Base-by-base conservation (phyloP, 2,888 invertebrate genomes). In the Salpingus planirostris region DNA sequence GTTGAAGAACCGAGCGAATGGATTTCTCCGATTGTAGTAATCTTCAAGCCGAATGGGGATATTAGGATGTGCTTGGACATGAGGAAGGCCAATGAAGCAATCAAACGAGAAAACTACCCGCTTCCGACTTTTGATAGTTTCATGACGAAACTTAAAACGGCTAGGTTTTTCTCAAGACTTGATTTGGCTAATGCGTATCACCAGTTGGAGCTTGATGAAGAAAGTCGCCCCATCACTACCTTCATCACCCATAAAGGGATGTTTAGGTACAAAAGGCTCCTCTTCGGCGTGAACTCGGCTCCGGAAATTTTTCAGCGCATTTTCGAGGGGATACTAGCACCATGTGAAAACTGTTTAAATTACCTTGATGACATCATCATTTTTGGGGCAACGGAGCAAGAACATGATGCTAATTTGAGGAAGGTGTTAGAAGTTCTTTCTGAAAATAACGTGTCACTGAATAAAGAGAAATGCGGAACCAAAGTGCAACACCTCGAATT, bases 11-110 rank as follows among this genome's bases (percentile, higher is more conserved):
- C 54, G 5, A 51, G 52, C 15, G 21, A 13, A 8, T 59, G 55
- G 52, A 42, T 59, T 40, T 49, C 54, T 42, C 42, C 54, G 4
- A 43, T 57, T 13, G 54, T 54, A 3, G 36, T 54, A 18, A 49
- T 50, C n/a, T 45, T 51, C 23, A 55, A 57, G 33, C 41, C 42
- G 24, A 42, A 49, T 34, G 50, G 45, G 2, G 52, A 52, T 15
- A 49, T 60, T 14, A 36, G 55, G 7, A 43, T 61, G 15, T 57
- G 59, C 37, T 36, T 60, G 13, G 59, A 60, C 37, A 60, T 60
- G 52, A 39, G 54, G 5, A 36, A 58, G 14, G 46, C 55, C 34
- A 59, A 61, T 40, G 42, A 40, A 33, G 56, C 58, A 2, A 50
- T 59, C n/a, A 24, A 38, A 13, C 33, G 43, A 13, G 46, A 49